Percentiles rank a stretch among this genome's conserved stretches.
Conservation (phyloP, 2,888 invertebrate species). For the Drosophila eohydei region DNA sequence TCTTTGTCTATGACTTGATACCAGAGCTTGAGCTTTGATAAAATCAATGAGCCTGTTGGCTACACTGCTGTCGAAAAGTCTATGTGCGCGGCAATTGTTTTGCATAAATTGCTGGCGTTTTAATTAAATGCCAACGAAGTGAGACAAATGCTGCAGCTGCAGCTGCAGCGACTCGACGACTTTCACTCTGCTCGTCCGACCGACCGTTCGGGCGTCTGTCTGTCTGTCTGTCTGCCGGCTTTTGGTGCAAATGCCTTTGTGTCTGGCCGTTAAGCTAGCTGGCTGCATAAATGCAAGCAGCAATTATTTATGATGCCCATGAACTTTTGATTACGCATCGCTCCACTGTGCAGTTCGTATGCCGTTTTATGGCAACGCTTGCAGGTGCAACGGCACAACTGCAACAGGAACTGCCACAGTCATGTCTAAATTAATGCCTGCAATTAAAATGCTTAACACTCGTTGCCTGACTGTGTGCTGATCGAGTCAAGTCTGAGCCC, state of each 20-base stretch:
- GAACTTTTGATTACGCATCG: conserved; percentile 47
- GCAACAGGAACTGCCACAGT: conserved; percentile 32
- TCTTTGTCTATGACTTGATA: too few species aligned
- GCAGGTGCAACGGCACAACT: conserved; percentile 21
- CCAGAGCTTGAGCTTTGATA: background rate
- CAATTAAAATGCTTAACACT: conserved; percentile 77
- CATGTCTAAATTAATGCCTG: conserved; percentile 70
- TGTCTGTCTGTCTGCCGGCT: background rate
- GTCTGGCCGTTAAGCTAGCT: conserved; percentile 5
- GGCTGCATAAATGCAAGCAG: conserved; percentile 40
- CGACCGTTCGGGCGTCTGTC: background rate
- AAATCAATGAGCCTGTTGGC: background rate
- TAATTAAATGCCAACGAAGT: conserved; percentile 70
- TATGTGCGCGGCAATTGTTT: conserved; percentile 21
- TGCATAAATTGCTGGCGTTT: conserved; percentile 53
- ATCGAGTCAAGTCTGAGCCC: conserved; percentile 34
- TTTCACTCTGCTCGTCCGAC: conserved; percentile 1
- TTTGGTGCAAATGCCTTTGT: conserved; percentile 28
- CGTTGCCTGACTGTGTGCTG: conserved; percentile 41
- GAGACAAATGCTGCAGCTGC: conserved; percentile 43
- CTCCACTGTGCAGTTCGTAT: conserved; percentile 1
- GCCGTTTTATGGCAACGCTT: conserved; percentile 2
- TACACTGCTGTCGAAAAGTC: conserved; percentile 8
- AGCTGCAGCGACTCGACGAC: conserved; percentile 3
- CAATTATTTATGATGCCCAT: conserved; percentile 63